Base-by-base conservation (phyloP, 2,113 vertebrate genomes). In the Ammodytes marinus region DNA sequence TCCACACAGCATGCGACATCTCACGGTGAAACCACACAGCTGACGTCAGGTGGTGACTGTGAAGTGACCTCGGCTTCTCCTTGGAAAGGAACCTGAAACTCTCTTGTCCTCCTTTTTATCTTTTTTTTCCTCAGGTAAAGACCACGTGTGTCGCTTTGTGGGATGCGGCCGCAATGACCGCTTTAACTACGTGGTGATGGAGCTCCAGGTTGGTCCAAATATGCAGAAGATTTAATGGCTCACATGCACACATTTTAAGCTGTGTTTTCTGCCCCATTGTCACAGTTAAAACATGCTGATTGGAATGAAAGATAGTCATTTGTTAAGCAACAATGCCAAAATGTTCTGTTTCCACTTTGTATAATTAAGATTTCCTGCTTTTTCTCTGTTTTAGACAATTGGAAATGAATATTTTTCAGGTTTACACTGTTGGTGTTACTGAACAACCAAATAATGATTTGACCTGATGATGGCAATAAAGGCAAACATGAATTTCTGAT, bases 171-270 rank as follows among this genome's bases (percentile, higher is more conserved):
- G 98, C 76, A 99, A 99, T 43, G 98, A 99, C 90, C 96, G 97
- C 81, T 99, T 99, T 90, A 99, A 99, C 95, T 99, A 99, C 73
- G 98, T 99, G 79, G 98, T 99, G 89, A 99, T 99, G 98, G 97
- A 99, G 83, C 96, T 99, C 76, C 98, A 99, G 97, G 98, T 99
- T 80, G 43, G 87, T 77, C 9, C n/a, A 0, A 15, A 49, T 27
- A 27, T 14, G 47, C 49, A 37, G 5, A 3, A n/a, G 39, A 69
- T n/a, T 15, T 27, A 17, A 42, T n/a, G 46, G 1, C 54, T 59
- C 42, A 61, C 2, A 27, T 42, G 39, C 15, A 15, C 55, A n/a
- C 0, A 15, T 40, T 43, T 53, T 43, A 9, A 6, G 15, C 57
- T 14, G 2, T n/a, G 4, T 13, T 39, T 8, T 5, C 13, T 0